Percentiles rank a stretch among this genome's conserved stretches.
Conservation (phyloP, 2,113 vertebrate genomes). For the Arothron firmamentum region DNA sequence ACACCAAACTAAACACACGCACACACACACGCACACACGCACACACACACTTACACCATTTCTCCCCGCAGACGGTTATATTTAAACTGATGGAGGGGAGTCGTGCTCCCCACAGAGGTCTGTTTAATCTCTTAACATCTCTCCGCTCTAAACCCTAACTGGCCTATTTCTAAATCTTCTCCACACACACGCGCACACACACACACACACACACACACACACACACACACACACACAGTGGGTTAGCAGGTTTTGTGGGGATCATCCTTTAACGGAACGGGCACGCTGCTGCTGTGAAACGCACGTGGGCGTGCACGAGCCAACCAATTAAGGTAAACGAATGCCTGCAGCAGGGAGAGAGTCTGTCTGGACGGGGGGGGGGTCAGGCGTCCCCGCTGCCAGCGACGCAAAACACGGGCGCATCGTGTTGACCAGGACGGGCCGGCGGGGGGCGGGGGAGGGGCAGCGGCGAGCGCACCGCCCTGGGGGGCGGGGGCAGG, state of each 20-base stretch:
- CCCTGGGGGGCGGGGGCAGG: constrained; percentile 71
- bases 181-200: constrained; percentile 6
- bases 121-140: constrained; percentile 73
- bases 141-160: constrained; percentile 67
- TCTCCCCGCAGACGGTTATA: constrained; percentile 67
- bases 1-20: constrained; percentile 18
- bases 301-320: constrained; percentile 45
- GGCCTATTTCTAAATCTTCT: constrained; percentile 62
- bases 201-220: constrained; percentile 5
- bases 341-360: constrained; percentile 63
- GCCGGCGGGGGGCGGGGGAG: constrained; percentile 45
- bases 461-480: constrained; percentile 57
- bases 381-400: too few relatives aligned
- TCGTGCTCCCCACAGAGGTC: constrained; percentile 66
- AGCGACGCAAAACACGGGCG: too few relatives aligned
- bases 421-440: constrained; percentile 25
- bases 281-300: constrained; percentile 43
- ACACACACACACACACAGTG: constrained; percentile 9
- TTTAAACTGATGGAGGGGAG: constrained; percentile 68
- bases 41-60: constrained; percentile 35
- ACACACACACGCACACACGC: constrained; percentile 14
- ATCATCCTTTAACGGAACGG: constrained; percentile 42
- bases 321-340: constrained; percentile 56
- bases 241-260: constrained; percentile 43
- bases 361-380: too few relatives aligned